These are phyloP conservation scores for Hylia prasina DNA, from an alignment of 2,113 vertebrate species.

Conservation along the genomic window DNA sequence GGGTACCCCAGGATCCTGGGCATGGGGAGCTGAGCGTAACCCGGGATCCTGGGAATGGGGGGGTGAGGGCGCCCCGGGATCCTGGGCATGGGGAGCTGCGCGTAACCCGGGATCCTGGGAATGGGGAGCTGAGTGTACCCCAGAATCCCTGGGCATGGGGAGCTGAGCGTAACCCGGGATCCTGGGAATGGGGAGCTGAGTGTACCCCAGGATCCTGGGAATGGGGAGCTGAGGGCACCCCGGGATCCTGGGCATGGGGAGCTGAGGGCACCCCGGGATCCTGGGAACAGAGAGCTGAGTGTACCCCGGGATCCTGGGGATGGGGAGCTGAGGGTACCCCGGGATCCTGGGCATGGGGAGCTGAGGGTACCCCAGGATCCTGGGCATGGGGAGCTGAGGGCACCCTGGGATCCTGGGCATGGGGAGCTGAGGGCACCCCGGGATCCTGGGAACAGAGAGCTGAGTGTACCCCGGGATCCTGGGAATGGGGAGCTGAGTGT, in stretches of 20 bases:
- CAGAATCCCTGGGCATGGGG: accelerated
- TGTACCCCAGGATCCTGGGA: background rate
- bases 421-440: accelerated
- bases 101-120: background rate
- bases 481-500: accelerated
- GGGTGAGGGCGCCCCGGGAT: background rate
- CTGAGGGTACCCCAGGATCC: accelerated
- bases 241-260: background rate
- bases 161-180: accelerated
- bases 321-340: accelerated
- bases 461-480: accelerated
- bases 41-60: accelerated
- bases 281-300: background rate
- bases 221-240: background rate
- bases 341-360: accelerated
- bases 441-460: accelerated
- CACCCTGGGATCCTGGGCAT: accelerated
- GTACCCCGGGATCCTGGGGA: background rate
- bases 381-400: background rate
- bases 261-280: background rate
- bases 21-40: background rate
- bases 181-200: accelerated
- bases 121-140: background rate
- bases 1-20: accelerated
- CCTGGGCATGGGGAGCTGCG: background rate